Evolutionary conservation across 2,888 invertebrate genomes (phyloP), one percentile per base, ranked within the genome.

Genomic region (Eueremaeus valkanovi): DNA sequence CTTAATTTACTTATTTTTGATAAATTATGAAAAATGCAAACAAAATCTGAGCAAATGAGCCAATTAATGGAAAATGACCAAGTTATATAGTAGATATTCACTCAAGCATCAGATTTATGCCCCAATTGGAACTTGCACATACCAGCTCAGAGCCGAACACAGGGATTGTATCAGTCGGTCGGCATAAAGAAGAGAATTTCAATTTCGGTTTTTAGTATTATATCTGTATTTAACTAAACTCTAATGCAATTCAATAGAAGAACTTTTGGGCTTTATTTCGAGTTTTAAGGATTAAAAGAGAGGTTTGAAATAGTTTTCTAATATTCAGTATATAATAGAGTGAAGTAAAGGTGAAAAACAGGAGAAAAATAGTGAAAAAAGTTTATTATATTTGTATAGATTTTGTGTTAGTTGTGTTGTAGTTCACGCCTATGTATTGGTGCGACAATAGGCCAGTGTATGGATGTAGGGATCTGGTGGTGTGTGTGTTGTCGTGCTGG

Each of bases 371-470:
- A 68, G 68, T 24, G 24, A 31, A 24, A 68, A 68, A n/a, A 68
- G 68, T 68, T 68, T 68, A 68, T 68, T 68, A 68, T 61, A 61
- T 68, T 68, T 9, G 42, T 68, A 42, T 68, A 27, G 21, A 68
- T 68, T 68, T 55, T 33, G 18, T 68, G 68, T 68, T 68, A 68
- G 68, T 27, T n/a, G 68, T 68, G 68, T 68, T 68, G 68, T 68
- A 68, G 68, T 68, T 68, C 68, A 68, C 68, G 68, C 68, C 68
- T 68, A 68, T 68, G 68, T 68, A 24, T 68, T 68, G 40, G 42
- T 8, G 33, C 29, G 2, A 45, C 45, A 63, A 63, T 31, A 33
- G 63, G 31, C 29, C 61, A 61, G 18, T 13, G 18, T 36, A 9
- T 31, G 61, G 33, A 11, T 8, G 24, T 55, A 27, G 24, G 55